Evolutionary conservation across 2,113 vertebrate species (phyloP), one percentile per base, ranked within the genome.

Genomic region (Paralichthys olivaceus): DNA sequence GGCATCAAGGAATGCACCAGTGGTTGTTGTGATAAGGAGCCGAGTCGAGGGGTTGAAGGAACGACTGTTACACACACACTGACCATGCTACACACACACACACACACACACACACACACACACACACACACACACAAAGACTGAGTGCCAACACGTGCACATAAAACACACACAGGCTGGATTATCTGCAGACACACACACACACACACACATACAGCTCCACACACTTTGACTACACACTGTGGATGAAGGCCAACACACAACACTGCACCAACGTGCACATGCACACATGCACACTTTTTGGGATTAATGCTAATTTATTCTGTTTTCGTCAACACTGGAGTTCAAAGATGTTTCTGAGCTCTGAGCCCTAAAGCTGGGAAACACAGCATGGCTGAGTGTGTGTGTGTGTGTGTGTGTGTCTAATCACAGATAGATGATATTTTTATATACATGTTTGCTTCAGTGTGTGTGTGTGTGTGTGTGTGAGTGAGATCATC

Each of bases 1-100:
- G 66, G 69, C 76, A 80, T 84, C 72, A 65, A 81, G 85, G 82
- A 90, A 88, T 72, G 75, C 66, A 74, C 75, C 72, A 45, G 73
- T 61, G 65, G 47, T 75, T 49, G 69, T 40, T 17, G 64, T 67
- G 85, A 91, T 88, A 84, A 90, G 86, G 75, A 69, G 28, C 2
- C 28, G n/a, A n/a, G 60, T 26, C 25, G 43, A 29, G 65, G 9
- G 53, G 61, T 25, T 60, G 68, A 81, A 53, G 72, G 40, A 79
- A 14, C 34, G 26, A 64, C 58, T 22, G 75, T 75, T 71, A 60
- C 51, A 2, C 2, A 56, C 77, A 28, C 53, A 49, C 28, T 11
- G 14, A 8, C 7, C 32, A 28, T 28, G 26, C 47, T 9, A 14
- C 25, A 5, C 26, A 9, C 3, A 9, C 25, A 15, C 15, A 59